phyloP scores from a whole-genome alignment of 1,140 invertebrate species.

The Himalopsyche phryganea region DNA sequence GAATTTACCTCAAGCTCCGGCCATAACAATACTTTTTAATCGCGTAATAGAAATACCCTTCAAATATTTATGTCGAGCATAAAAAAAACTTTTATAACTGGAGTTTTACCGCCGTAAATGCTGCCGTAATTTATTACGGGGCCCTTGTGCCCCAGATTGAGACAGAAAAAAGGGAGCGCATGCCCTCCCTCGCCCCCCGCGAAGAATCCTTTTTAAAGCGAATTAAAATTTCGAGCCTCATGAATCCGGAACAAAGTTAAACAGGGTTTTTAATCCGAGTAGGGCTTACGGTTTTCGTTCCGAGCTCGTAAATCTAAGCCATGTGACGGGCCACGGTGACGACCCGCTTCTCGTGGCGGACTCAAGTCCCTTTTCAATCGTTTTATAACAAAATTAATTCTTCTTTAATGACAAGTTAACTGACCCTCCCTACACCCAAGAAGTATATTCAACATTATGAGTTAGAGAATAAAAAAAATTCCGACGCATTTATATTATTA shows the following conservation, averaged over 20 bases:
- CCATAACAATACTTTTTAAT: too few relatives aligned
- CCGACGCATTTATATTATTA: too few relatives aligned
- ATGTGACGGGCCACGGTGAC: neutral
- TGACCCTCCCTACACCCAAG: too few relatives aligned
- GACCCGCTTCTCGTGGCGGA: neutral
- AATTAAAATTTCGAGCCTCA: constrained; percentile 1
- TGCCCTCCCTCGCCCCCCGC: too few relatives aligned
- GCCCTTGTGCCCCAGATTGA: constrained; percentile 1
- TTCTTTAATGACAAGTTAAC: too few relatives aligned
- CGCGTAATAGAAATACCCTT: too few relatives aligned
- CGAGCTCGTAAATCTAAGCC: neutral
- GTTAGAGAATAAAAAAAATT: too few relatives aligned
- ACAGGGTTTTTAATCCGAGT: neutral
- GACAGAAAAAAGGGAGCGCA: neutral
- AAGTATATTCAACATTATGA: too few relatives aligned
- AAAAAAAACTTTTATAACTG: neutral
- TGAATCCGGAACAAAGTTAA: constrained; percentile 1
- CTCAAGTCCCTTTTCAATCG: too few relatives aligned
- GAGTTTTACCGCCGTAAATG: neutral
- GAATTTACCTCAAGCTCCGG: too few relatives aligned
- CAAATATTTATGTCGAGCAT: too few relatives aligned
- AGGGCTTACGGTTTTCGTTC: neutral
- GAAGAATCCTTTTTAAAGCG: neutral
- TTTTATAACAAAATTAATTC: too few relatives aligned
- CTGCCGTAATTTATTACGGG: neutral